Evolutionary conservation across 2,797 vertebrate genomes (phyloP), one percentile per base, ranked within the genome.

Genomic region (Rhinoraja longicauda): DNA sequence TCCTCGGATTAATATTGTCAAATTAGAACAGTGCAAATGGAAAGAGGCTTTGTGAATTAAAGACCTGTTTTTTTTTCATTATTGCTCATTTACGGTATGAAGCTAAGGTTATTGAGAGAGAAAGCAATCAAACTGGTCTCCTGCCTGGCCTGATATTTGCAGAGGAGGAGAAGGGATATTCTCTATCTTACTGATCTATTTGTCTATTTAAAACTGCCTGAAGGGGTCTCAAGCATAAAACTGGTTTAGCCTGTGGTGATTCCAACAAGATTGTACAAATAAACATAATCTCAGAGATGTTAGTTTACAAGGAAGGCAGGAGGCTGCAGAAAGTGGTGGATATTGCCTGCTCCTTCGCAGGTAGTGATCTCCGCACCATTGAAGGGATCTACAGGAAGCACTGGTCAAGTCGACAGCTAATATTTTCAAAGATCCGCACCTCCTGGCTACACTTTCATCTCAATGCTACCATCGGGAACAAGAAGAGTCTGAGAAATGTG

Each of bases 1-100:
- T 53, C 6, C 70, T 53, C 24, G 13, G 90, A 92, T 92, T 92
- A 92, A 92, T 92, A 92, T 73, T 75, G 70, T 92, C 90, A 92
- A 92, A 92, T 92, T 92, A 92, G 72, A 75, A 75, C 26, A 13
- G 70, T 26, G n/a, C n/a, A 75, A 92, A 75, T 92, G 67, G 26
- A 75, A 92, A 26, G 90, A 75, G 70, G 15, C 12, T 75, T 73
- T 92, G 90, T 45, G 70, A n/a, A 12, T 53, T 57, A n/a, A 70
- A 92, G 70, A 57, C 39, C 70, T 15, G 39, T 57, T 53, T 29
- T 45, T 73, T 75, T 13, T 75, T 53, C 45, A 17, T 53, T 92
- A 45, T 3, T 4, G 45, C 19, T 45, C 21, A 73, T 92, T 73
- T 29, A 57, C 75, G 70, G 24, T 29, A 24, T 70, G 73, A 73